These are phyloP conservation scores for Nomada goodeniana DNA, from an alignment of 2,888 invertebrate genomes.

Conservation along the genomic window DNA sequence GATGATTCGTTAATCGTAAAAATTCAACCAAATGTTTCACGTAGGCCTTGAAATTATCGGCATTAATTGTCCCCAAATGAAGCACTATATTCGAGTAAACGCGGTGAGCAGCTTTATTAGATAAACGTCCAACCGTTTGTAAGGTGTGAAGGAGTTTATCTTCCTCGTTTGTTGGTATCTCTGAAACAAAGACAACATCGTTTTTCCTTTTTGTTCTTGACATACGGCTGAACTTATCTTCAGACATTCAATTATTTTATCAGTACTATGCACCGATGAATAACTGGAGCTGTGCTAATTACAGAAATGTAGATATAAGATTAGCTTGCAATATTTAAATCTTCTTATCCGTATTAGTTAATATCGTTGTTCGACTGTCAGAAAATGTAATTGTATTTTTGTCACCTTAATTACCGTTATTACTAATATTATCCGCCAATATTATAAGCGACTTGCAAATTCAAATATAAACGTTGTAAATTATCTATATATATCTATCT, in stretches of 20 bases:
- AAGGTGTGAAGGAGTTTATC: constrained; percentile 90
- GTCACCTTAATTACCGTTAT: neutral
- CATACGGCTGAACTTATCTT: no score
- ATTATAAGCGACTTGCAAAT: neutral
- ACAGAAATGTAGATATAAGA: neutral
- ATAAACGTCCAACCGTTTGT: constrained; percentile 90
- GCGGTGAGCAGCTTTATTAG: constrained; percentile 89
- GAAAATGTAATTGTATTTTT: no score
- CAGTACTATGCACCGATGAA: no score
- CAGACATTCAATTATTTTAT: neutral
- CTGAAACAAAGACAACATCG: constrained; percentile 44
- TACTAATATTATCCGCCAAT: neutral
- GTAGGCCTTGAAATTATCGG: constrained; percentile 76
- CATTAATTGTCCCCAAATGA: constrained; percentile 85
- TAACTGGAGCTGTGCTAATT: neutral
- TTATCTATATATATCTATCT: neutral
- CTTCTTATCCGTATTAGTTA: neutral
- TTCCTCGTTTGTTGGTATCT: constrained; percentile 85
- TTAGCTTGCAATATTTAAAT: neutral
- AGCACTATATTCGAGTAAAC: constrained; percentile 89
- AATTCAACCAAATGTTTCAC: constrained; percentile 77
- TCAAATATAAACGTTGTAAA: neutral
- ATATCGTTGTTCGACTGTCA: no score
- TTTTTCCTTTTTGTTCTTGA: no score
- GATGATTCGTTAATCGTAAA: constrained; percentile 77